These are phyloP conservation scores for Cyaniris semiargus DNA, from an alignment of 2,888 invertebrate species.

Conservation along the genomic window DNA sequence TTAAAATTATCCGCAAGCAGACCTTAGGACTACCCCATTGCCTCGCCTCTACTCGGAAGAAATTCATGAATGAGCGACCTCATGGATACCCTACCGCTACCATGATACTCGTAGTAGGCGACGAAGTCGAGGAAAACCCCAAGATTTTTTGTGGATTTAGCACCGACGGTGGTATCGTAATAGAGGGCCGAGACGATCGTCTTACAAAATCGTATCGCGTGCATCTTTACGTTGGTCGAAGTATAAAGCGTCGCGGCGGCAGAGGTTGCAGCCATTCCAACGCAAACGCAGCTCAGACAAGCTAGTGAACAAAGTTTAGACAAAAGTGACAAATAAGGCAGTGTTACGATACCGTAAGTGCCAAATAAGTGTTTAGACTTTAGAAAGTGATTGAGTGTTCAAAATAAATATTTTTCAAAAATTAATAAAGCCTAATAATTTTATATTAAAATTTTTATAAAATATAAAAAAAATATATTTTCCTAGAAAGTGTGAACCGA, in stretches of 20 bases:
- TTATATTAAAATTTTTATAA: not conserved
- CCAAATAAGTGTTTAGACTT: conserved; percentile 27
- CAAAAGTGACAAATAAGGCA: conserved; percentile 60
- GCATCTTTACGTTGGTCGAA: conserved; percentile 74
- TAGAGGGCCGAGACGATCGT: conserved; percentile 65
- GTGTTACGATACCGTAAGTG: conserved; percentile 61
- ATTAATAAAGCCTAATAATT: not conserved
- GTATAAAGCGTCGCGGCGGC: conserved; percentile 74
- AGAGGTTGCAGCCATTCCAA: conserved; percentile 72
- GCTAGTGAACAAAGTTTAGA: conserved; percentile 64
- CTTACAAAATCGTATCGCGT: conserved; percentile 76
- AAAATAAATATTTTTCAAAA: conserved; percentile 6
- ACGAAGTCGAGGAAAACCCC: conserved; percentile 39
- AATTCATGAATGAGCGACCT: conserved; percentile 63
- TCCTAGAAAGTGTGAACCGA: not conserved
- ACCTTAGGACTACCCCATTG: conserved; percentile 68
- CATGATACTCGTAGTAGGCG: conserved; percentile 42
- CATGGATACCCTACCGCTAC: conserved; percentile 64
- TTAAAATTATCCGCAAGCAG: conserved; percentile 59
- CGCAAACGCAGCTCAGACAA: conserved; percentile 71
- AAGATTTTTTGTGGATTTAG: conserved; percentile 41
- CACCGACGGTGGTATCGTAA: conserved; percentile 51
- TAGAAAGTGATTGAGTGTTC: conserved; percentile 19
- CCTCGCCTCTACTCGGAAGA: conserved; percentile 67
- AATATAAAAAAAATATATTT: not conserved